These are phyloP conservation scores for Troides aeacus DNA, from an alignment of 2,888 invertebrate genomes.

Conservation along the genomic window DNA sequence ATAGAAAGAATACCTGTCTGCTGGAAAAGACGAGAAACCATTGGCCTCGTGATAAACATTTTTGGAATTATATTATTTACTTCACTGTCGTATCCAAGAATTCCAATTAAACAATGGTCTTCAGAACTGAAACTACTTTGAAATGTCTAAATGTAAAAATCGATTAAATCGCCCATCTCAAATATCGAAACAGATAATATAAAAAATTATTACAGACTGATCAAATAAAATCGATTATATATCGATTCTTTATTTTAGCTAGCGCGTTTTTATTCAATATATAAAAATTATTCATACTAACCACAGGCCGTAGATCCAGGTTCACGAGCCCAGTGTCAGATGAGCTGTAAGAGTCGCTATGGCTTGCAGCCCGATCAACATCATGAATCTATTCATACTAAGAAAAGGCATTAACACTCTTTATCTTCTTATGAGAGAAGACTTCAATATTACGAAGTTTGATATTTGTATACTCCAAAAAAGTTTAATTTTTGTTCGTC, in stretches of 20 bases:
- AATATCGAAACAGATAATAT: constrained; percentile 6
- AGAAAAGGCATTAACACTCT: too few relatives aligned
- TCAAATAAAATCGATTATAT: neutral
- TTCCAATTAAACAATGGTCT: neutral
- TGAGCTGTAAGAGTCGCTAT: too few relatives aligned
- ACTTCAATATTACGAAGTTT: too few relatives aligned
- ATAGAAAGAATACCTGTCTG: constrained; percentile 53
- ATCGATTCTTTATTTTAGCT: neutral
- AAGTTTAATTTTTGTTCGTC: too few relatives aligned
- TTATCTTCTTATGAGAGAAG: too few relatives aligned
- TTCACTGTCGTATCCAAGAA: neutral
- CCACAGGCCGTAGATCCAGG: too few relatives aligned
- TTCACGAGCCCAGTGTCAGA: too few relatives aligned
- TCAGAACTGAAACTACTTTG: neutral
- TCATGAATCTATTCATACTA: too few relatives aligned
- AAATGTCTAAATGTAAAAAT: constrained; percentile 9
- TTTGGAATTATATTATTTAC: constrained; percentile 32
- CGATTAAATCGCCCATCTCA: neutral
- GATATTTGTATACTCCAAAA: too few relatives aligned
- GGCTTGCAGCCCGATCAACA: too few relatives aligned
- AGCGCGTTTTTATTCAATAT: too few relatives aligned
- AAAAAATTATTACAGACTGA: neutral
- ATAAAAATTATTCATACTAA: too few relatives aligned
- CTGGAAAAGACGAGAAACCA: constrained; percentile 62
- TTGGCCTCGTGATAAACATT: constrained; percentile 60